Percentiles rank a stretch among this genome's conserved stretches.
These are phyloP conservation scores for Leptobrachium leishanense DNA, from an alignment of 2,113 vertebrate genomes.

Conservation along the genomic window DNA sequence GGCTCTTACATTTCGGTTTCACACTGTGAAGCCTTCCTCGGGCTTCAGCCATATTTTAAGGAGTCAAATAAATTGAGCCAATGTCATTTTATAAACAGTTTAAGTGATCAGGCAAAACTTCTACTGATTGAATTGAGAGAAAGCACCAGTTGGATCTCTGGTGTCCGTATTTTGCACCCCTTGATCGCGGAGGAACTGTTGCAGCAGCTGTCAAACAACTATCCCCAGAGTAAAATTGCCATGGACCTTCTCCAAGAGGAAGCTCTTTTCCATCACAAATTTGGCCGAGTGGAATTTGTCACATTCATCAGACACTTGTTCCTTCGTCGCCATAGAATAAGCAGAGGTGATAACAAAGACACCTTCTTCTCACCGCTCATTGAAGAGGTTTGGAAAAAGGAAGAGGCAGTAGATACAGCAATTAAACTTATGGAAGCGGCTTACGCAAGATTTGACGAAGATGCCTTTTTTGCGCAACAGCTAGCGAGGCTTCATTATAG, in stretches of 20 bases:
- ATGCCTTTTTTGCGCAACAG: slow-evolving; percentile 77
- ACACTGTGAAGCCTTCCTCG: slow-evolving; percentile 77
- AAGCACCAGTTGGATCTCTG: slow-evolving; percentile 65
- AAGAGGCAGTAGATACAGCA: slow-evolving; percentile 64
- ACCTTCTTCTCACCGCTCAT: slow-evolving; percentile 76
- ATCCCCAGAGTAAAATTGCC: slow-evolving; percentile 65
- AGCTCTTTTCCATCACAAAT: slow-evolving; percentile 72
- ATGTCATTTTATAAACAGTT: slow-evolving; percentile 60
- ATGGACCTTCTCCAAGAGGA: slow-evolving; percentile 66
- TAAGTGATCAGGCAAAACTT: slow-evolving; percentile 69
- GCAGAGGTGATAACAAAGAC: slow-evolving; percentile 69
- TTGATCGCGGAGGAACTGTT: slow-evolving; percentile 80
- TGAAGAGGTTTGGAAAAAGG: slow-evolving; percentile 65
- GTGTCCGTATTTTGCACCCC: slow-evolving; percentile 76
- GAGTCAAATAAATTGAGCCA: slow-evolving; percentile 55
- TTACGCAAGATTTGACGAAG: slow-evolving; percentile 64
- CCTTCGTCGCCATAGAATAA: slow-evolving; percentile 68
- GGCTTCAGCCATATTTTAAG: slow-evolving; percentile 37
- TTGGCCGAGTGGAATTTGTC: slow-evolving; percentile 67
- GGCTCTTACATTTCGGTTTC: slow-evolving; percentile 77
- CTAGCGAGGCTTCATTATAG: slow-evolving; percentile 75
- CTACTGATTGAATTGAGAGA: slow-evolving; percentile 76
- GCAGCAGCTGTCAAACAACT: slow-evolving; percentile 63
- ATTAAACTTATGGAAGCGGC: slow-evolving; percentile 67
- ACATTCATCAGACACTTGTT: slow-evolving; percentile 74